Percentiles rank a stretch among this genome's conserved stretches.
These are phyloP conservation scores for Charanyca ferruginea DNA, from an alignment of 2,888 invertebrate genomes.

Conservation along the genomic window DNA sequence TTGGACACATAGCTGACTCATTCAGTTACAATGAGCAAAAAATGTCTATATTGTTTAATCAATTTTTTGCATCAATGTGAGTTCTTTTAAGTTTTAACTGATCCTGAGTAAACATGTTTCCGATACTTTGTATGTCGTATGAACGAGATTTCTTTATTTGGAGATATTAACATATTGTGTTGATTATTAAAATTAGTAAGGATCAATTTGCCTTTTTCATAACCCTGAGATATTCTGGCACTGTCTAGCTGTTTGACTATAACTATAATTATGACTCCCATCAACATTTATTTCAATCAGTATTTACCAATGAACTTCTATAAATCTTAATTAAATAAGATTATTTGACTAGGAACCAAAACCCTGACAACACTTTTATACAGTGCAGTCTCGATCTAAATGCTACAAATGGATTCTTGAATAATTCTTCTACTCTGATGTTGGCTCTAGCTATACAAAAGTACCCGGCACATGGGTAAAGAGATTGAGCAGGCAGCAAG, in stretches of 20 bases:
- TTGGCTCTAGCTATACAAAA: not conserved
- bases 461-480: not conserved
- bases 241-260: too few species aligned
- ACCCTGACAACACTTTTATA: not conserved
- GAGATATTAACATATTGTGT: not conserved
- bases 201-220: not conserved
- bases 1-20: conserved; percentile 66
- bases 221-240: not conserved
- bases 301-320: not conserved
- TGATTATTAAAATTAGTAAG: not conserved
- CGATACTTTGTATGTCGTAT: conserved; percentile 14
- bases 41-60: conserved; percentile 62
- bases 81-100: conserved; percentile 31
- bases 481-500: not conserved
- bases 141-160: not conserved
- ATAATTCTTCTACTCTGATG: not conserved
- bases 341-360: not conserved
- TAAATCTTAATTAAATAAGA: not conserved
- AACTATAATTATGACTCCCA: too few species aligned
- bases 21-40: conserved; percentile 69
- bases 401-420: not conserved
- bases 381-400: not conserved
- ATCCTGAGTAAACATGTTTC: conserved; percentile 28
- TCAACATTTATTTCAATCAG: not conserved
- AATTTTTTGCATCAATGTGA: conserved; percentile 57